Percentiles rank a stretch among this genome's conserved stretches.
Evolutionary conservation across 2,888 invertebrate genomes (phyloP).

Genomic region (Acleris laterana): DNA sequence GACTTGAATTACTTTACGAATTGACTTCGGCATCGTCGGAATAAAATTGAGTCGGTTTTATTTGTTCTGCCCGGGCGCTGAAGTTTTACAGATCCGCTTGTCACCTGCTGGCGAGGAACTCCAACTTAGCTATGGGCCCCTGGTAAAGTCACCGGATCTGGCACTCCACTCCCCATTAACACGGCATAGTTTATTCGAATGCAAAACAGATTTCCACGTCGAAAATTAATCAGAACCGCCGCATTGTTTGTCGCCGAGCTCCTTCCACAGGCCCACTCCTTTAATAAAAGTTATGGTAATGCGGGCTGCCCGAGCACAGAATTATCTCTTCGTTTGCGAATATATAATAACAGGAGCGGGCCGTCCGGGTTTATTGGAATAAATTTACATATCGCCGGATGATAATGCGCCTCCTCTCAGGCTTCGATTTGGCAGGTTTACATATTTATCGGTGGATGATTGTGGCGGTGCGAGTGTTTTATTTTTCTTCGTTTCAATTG

Average conservation of each 20-base stretch:
- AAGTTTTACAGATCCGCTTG: conserved; percentile 29
- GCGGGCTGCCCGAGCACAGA: conserved; percentile 71
- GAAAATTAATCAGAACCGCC: conserved; percentile 75
- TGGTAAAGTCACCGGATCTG: conserved; percentile 43
- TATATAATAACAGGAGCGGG: conserved; percentile 80
- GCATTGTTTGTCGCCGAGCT: conserved; percentile 75
- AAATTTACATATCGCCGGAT: conserved; percentile 81
- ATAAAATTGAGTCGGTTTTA: conserved; percentile 35
- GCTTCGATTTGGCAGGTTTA: conserved; percentile 77
- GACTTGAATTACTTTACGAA: conserved; percentile 36
- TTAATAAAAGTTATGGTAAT: conserved; percentile 84
- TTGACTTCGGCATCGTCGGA: conserved; percentile 29
- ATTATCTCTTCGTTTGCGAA: conserved; percentile 83
- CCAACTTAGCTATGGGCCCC: conserved; percentile 29
- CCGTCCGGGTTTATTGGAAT: conserved; percentile 80
- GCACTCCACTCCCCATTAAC: conserved; percentile 55
- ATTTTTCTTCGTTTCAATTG: conserved; percentile 45
- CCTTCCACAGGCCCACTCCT: conserved; percentile 67
- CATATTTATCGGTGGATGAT: conserved; percentile 79
- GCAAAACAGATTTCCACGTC: conserved; percentile 77
- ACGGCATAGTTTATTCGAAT: conserved; percentile 66
- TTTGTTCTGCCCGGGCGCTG: conserved; percentile 27
- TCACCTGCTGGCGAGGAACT: conserved; percentile 24
- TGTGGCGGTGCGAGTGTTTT: conserved; percentile 58
- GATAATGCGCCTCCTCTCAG: conserved; percentile 68